Base-by-base conservation (phyloP, 1,140 invertebrate genomes). In the Agrilus planipennis region DNA sequence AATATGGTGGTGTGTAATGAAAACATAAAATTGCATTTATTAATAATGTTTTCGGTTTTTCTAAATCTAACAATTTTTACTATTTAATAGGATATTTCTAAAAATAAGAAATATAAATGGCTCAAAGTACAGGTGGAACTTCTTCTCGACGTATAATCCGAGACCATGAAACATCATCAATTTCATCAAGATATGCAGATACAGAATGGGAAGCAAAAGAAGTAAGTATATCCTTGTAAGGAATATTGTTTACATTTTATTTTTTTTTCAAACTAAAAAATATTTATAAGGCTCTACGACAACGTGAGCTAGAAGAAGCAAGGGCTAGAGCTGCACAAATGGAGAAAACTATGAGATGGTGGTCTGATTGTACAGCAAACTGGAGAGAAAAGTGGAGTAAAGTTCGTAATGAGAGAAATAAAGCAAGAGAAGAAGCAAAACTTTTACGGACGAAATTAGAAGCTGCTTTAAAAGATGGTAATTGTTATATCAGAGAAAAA, bases 301-400 rank as follows among this genome's bases (percentile, higher is more conserved):
- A 85, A 57, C 64, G 85, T 42, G 90, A 95, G 60, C 62, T 95
- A 41, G 86, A 93, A 50, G 89, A 96, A 57, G 88, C 89, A 0
- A 68, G 88, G 45, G 87, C 89, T 1, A 63, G 91, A 41, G 89
- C 89, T 3, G 80, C 88, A 0, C 92, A 97, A 63, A 96, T 97
- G 92, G 92, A 97, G 60, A 97, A 97, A 65, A 97, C 93, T 0
- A 96, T 97, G 89, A 70, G 89, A 36, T 97, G 92, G 92, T 97
- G 92, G 92, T 85, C 82, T 0, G 84, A 88, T 50, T 89, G 85
- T 58, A 95, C 91, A 0, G 80, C 81, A 10, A 86, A 87, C 55
- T 89, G 85, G 85, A 70, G 91, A 6, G 89, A 94, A 61, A 96
- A 96, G 60, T 97, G 92, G 93, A 91, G 85, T 62, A 93, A 94